Evolutionary conservation across 2,797 vertebrate genomes (phyloP).

Genomic region (Oceanodroma leucorhoa): DNA sequence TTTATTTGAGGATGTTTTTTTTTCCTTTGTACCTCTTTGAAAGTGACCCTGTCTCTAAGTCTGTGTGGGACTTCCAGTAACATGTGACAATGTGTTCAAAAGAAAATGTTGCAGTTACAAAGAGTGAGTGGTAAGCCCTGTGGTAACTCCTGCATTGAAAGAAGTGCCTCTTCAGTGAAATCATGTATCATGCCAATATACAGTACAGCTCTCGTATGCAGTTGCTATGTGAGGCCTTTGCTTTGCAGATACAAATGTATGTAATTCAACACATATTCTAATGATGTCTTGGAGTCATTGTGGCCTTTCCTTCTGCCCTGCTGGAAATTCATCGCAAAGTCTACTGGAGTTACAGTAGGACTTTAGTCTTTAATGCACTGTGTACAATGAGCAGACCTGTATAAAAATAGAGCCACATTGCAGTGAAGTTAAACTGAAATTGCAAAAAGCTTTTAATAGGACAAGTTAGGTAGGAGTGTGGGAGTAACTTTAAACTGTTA

Average conservation of each 20-base stretch:
- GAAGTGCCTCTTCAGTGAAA: slow-evolving; percentile 9
- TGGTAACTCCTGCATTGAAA: neutral
- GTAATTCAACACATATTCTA: neutral
- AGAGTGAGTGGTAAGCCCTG: neutral
- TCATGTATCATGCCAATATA: slow-evolving; percentile 17
- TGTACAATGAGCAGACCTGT: neutral
- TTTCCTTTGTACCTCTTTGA: neutral
- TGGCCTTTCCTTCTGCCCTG: neutral
- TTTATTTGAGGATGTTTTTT: neutral
- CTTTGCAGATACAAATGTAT: neutral
- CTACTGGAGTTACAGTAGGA: neutral
- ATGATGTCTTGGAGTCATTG: neutral
- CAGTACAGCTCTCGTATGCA: neutral
- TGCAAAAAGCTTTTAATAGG: too few relatives aligned
- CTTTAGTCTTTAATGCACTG: neutral
- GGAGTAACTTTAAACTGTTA: neutral
- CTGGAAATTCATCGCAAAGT: neutral
- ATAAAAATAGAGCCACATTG: neutral
- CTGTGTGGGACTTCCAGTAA: neutral
- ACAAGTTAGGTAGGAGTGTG: neutral
- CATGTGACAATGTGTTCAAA: neutral
- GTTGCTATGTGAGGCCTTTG: neutral
- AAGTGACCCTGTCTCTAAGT: neutral
- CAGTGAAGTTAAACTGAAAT: neutral
- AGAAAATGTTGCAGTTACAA: neutral